Base-by-base conservation (phyloP, 2,888 invertebrate genomes). In the Abrostola tripartita region DNA sequence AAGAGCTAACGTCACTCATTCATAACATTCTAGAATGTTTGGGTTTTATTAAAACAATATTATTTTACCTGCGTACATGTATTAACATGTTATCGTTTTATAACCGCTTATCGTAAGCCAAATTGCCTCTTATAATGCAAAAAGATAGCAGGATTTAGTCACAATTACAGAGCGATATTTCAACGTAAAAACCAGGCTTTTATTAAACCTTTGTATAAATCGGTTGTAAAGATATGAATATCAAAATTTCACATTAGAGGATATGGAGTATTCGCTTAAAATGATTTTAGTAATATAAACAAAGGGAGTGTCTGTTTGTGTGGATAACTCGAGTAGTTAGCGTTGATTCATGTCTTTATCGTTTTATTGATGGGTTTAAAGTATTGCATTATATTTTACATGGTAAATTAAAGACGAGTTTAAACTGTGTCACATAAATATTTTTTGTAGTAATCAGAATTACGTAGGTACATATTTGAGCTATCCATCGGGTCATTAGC, bases 311-410 rank as follows among this genome's bases (percentile, higher is more conserved):
- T 5, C 44, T 12, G 8, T 44, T 42, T 24, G 8, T 50, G 38
- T 24, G 42, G n/a, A 53, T 65, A 65, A 55, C n/a, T 42, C 7
- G 7, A 59, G 51, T 67, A 47, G 12, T 40, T 51, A 24, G 49
- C 52, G 5, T 9, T 41, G 55, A 66, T 56, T 62, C 0, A 42
- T 40, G 6, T 10, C 0, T 36, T 60, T 38, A 61, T 68, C 12
- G 5, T 40, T 56, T 61, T 42, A 52, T 36, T 5, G 10, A 35
- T 0, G 10, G 40, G 50, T 54, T 65, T 53, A 58, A 35, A 9
- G 42, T 50, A 57, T 50, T 53, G 49, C 35, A 47, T 24, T 57
- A 6, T 38, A 47, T 37, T 52, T 37, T 12, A 42, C 2, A 41
- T n/a, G 56, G 24, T 37, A 44, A 52, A 36, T 36, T 24, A 24